These are phyloP conservation scores for Hippopotamyrus pictus DNA, from an alignment of 2,797 vertebrate genomes.

Conservation along the genomic window DNA sequence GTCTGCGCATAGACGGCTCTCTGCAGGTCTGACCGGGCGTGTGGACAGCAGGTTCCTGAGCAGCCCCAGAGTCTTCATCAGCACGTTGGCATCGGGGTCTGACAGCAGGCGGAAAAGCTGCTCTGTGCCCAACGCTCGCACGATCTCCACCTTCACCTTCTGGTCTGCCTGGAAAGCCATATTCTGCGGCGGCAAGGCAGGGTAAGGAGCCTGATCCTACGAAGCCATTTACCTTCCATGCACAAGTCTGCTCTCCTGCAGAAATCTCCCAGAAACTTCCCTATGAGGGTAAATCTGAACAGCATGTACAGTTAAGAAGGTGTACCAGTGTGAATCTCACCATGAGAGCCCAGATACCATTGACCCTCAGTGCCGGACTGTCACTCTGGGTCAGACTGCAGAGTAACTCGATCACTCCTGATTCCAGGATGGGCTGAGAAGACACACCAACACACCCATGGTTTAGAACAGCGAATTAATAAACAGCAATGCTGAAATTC, in stretches of 20 bases:
- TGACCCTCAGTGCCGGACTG: conserved; percentile 90
- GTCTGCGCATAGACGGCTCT: not conserved
- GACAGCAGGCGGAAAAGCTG: conserved; percentile 92
- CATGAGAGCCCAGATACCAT: conserved; percentile 99
- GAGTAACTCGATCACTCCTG: conserved; percentile 92
- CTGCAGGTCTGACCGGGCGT: conserved; percentile 72
- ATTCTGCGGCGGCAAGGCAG: conserved; percentile 63
- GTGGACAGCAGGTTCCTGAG: conserved; percentile 93
- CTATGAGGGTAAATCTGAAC: not conserved
- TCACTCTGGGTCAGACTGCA: conserved; percentile 97
- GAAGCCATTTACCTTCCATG: not conserved
- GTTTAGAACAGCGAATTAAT: not conserved
- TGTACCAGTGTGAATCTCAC: conserved; percentile 55
- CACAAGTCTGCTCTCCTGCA: not conserved
- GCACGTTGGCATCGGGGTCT: conserved; percentile 88
- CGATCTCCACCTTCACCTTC: conserved; percentile 97
- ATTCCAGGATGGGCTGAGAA: conserved; percentile 90
- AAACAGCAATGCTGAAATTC: not conserved
- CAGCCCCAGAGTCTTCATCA: conserved; percentile 96
- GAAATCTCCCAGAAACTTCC: not conserved
- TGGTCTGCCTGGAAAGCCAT: conserved; percentile 99
- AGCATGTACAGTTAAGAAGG: not conserved
- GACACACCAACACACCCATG: conserved; percentile 21
- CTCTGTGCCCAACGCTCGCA: conserved; percentile 87
- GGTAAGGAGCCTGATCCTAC: conserved; percentile 20